Percentiles rank a stretch among this genome's conserved stretches.
These are phyloP conservation scores for Dicrurus megarhynchus DNA, from an alignment of 2,113 vertebrate genomes.

Conservation along the genomic window DNA sequence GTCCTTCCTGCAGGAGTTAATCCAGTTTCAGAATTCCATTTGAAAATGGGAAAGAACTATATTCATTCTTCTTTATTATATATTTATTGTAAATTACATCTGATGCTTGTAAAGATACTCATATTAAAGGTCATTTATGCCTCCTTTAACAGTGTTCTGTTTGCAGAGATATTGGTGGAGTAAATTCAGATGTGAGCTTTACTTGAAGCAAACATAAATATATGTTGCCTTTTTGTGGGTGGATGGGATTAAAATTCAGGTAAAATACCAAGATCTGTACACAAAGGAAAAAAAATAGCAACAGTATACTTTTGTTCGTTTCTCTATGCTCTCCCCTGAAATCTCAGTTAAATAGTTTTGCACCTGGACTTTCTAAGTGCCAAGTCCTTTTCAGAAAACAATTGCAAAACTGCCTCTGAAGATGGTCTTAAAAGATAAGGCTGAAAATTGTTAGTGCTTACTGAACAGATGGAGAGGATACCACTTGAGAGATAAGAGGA, in stretches of 20 bases:
- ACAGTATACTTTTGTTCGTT: neutral
- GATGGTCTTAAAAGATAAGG: slow-evolving; percentile 37
- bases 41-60: neutral
- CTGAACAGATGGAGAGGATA: slow-evolving; percentile 40
- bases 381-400: slow-evolving; percentile 13
- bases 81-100: neutral
- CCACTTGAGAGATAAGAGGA: slow-evolving; percentile 20
- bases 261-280: neutral
- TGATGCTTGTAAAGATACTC: neutral
- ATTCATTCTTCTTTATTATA: neutral
- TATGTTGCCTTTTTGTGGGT: neutral
- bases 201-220: neutral
- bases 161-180: neutral
- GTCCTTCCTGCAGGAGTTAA: neutral
- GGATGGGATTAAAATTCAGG: neutral
- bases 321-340: neutral
- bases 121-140: neutral
- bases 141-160: neutral
- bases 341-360: neutral
- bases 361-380: neutral
- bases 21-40: neutral
- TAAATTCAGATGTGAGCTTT: neutral
- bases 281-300: neutral
- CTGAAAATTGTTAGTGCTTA: slow-evolving; percentile 15
- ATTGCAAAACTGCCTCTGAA: slow-evolving; percentile 37